Evolutionary conservation across 2,113 vertebrate genomes (phyloP).

Genomic region (Pseudopodoces humilis): DNA sequence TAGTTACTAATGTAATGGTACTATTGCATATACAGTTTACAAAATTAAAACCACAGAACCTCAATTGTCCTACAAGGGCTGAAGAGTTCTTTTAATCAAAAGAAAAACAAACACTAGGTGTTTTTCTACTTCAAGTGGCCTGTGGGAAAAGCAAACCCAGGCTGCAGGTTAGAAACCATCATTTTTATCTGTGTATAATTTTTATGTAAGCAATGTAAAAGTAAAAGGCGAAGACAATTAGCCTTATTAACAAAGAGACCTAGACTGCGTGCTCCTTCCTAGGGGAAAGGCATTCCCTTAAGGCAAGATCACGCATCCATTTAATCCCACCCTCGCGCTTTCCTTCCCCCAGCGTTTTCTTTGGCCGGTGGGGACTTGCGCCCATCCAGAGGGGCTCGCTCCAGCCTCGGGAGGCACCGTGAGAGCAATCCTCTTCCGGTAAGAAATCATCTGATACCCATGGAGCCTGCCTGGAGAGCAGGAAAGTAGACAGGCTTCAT

Average conservation of each 20-base stretch:
- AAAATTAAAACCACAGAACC: constrained; percentile 18
- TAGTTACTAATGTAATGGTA: background rate
- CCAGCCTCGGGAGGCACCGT: constrained; percentile 39
- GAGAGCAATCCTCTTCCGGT: constrained; percentile 69
- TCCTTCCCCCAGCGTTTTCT: constrained; percentile 21
- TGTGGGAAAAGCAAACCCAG: background rate
- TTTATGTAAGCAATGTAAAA: background rate
- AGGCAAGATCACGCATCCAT: background rate
- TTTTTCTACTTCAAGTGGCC: background rate
- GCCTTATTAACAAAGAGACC: constrained; percentile 32
- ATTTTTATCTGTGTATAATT: background rate
- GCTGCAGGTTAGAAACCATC: background rate
- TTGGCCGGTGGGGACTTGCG: background rate
- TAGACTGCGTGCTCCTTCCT: background rate
- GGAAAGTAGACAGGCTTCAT: constrained; percentile 55
- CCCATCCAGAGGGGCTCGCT: constrained; percentile 40
- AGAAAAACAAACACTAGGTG: background rate
- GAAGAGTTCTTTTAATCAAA: background rate
- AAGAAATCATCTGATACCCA: constrained; percentile 65
- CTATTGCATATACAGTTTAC: background rate
- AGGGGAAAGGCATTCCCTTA: background rate
- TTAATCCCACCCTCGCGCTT: constrained; percentile 35
- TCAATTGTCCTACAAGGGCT: background rate
- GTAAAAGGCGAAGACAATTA: background rate
- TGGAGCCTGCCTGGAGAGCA: constrained; percentile 67